Evolutionary conservation across 2,888 invertebrate genomes (phyloP).

Genomic region (Dascillus cervinus): DNA sequence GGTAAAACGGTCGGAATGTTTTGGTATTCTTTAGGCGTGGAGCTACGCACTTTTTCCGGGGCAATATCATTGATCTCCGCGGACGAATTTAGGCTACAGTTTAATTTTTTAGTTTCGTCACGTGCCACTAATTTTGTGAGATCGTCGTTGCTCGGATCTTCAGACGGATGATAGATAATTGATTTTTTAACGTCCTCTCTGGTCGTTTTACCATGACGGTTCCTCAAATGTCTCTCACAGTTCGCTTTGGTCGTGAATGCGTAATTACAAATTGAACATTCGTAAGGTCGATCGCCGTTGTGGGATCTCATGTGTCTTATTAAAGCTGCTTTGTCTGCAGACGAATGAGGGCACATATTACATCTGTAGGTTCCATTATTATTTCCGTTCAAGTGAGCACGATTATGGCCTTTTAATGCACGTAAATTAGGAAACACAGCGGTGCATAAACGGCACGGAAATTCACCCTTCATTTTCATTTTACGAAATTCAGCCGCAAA

Average conservation of each 20-base stretch:
- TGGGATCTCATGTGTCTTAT: slow-evolving; percentile 89
- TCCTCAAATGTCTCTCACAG: slow-evolving; percentile 89
- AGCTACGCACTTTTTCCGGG: slow-evolving; percentile 30
- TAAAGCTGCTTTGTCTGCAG: slow-evolving; percentile 84
- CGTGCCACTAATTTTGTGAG: slow-evolving; percentile 47
- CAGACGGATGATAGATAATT: slow-evolving; percentile 80
- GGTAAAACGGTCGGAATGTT: neutral
- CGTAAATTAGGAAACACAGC: slow-evolving; percentile 82
- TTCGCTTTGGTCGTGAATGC: slow-evolving; percentile 97
- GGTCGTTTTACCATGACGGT: slow-evolving; percentile 79
- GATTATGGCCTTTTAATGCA: slow-evolving; percentile 84
- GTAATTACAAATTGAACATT: slow-evolving; percentile 91
- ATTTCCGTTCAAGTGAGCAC: slow-evolving; percentile 73
- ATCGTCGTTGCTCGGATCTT: slow-evolving; percentile 75
- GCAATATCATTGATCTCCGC: slow-evolving; percentile 10
- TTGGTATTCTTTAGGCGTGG: slow-evolving; percentile 29
- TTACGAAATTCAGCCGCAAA: slow-evolving; percentile 80
- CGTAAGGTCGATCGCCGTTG: slow-evolving; percentile 91
- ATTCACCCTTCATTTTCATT: slow-evolving; percentile 84
- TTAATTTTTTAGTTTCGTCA: slow-evolving; percentile 46
- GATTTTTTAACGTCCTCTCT: slow-evolving; percentile 83
- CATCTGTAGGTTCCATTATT: slow-evolving; percentile 78
- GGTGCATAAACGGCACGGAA: slow-evolving; percentile 83
- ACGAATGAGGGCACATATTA: slow-evolving; percentile 86
- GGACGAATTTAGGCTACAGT: slow-evolving; percentile 4